These are phyloP conservation scores for Congeria kusceri DNA, from an alignment of 2,888 invertebrate species.

Conservation along the genomic window DNA sequence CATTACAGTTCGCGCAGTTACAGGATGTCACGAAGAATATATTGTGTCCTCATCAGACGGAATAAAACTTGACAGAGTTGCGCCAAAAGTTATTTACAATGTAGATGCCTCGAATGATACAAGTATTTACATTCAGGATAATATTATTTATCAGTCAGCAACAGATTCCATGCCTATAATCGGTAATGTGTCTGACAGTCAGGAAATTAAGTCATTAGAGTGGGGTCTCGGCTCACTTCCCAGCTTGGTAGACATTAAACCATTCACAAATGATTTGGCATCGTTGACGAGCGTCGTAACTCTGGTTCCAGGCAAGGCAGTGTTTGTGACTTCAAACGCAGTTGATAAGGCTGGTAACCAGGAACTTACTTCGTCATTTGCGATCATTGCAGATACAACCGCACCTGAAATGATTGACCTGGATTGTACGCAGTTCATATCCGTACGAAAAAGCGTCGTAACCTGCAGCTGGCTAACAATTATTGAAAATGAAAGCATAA, in stretches of 20 bases:
- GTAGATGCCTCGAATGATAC: slow-evolving; percentile 34
- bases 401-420: slow-evolving; percentile 56
- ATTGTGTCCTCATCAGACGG: slow-evolving; percentile 75
- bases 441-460: slow-evolving; percentile 47
- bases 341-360: slow-evolving; percentile 65
- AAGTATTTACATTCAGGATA: slow-evolving; percentile 7
- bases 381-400: slow-evolving; percentile 64
- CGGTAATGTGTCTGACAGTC: slow-evolving; percentile 56
- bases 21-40: slow-evolving; percentile 71
- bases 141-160: slow-evolving; percentile 51
- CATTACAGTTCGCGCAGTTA: slow-evolving; percentile 69
- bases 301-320: slow-evolving; percentile 57
- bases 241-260: slow-evolving; percentile 31
- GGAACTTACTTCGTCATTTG: slow-evolving; percentile 42
- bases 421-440: slow-evolving; percentile 60
- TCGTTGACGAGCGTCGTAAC: slow-evolving; percentile 33
- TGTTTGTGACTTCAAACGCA: slow-evolving; percentile 56
- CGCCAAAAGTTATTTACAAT: slow-evolving; percentile 54
- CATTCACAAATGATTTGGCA: slow-evolving; percentile 35
- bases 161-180: slow-evolving; percentile 47
- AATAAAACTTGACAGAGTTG: slow-evolving; percentile 64
- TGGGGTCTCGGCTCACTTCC: slow-evolving; percentile 52
- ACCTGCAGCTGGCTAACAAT: slow-evolving; percentile 60
- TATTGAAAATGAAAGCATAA: slow-evolving; percentile 65
- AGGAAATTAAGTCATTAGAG: slow-evolving; percentile 24